Percentiles rank a stretch among this genome's conserved stretches.
These are phyloP conservation scores for Amazona finschi DNA, from an alignment of 2,797 vertebrate species.

Conservation along the genomic window DNA sequence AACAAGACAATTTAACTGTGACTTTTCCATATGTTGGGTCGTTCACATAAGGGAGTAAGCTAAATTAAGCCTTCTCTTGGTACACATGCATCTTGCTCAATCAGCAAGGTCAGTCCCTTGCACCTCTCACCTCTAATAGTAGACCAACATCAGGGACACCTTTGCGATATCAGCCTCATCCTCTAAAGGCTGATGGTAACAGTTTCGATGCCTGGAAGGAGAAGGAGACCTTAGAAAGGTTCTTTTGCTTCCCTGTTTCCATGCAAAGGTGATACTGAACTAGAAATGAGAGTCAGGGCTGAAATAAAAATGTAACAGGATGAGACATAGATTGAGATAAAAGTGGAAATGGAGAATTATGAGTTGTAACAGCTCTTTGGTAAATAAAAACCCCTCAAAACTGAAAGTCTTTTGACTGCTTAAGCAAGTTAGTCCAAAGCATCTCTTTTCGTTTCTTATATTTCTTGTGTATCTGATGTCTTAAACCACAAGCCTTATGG, in stretches of 20 bases:
- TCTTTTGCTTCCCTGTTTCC: neutral
- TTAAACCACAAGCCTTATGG: neutral
- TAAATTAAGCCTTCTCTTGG: neutral
- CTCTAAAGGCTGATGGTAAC: neutral
- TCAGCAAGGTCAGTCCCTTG: neutral
- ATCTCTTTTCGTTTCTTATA: neutral
- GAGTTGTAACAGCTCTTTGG: neutral
- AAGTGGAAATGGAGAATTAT: neutral
- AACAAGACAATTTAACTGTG: neutral
- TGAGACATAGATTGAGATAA: neutral
- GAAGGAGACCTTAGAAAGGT: neutral
- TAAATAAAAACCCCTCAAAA: neutral
- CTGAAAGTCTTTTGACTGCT: neutral
- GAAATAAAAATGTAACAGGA: neutral
- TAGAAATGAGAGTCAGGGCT: neutral
- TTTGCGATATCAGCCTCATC: neutral
- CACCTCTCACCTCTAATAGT: neutral
- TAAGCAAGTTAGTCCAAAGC: neutral
- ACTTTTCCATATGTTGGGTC: neutral
- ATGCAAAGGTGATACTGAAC: neutral
- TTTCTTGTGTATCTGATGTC: neutral
- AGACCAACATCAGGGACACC: neutral
- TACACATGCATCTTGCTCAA: neutral
- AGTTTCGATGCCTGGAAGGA: neutral
- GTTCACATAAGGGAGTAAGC: neutral